These are phyloP conservation scores for Galagoides demidoff DNA, from an alignment of 2,797 vertebrate species.

Conservation along the genomic window DNA sequence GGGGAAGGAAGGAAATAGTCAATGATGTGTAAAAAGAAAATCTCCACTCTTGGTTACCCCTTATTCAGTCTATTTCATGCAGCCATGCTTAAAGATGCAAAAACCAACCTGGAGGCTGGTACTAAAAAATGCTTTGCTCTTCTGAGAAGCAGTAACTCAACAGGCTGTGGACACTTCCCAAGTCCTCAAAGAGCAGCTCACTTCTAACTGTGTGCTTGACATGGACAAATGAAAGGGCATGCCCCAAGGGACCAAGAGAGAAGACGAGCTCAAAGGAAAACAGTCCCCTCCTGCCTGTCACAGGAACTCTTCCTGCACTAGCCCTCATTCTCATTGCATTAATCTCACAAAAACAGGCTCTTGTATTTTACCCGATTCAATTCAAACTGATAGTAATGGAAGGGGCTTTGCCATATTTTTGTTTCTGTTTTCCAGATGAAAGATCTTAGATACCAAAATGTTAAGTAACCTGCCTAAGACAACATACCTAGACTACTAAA, in stretches of 20 bases:
- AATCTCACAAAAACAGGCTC: neutral
- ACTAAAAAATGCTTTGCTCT: constrained; percentile 57
- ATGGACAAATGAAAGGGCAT: neutral
- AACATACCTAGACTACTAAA: neutral
- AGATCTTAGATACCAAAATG: neutral
- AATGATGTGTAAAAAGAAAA: constrained; percentile 72
- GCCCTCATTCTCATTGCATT: neutral
- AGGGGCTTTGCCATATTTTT: neutral
- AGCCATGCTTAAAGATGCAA: constrained; percentile 53
- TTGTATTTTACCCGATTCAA: neutral
- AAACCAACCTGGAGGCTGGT: neutral
- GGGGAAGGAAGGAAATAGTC: constrained; percentile 64
- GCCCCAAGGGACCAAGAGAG: neutral
- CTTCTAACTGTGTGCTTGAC: neutral
- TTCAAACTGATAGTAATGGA: neutral
- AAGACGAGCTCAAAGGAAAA: neutral
- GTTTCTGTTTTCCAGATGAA: constrained; percentile 39
- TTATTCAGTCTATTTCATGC: constrained; percentile 67
- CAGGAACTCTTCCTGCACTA: neutral
- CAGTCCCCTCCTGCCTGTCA: neutral
- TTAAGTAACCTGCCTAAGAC: neutral
- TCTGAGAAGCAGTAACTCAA: constrained; percentile 56
- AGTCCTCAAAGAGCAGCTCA: constrained; percentile 11
- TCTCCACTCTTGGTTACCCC: constrained; percentile 65
- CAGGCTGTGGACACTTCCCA: constrained; percentile 56